phyloP scores from a whole-genome alignment of 53 echinoderm and acorn worm species.

The Zoroaster sp. region DNA sequence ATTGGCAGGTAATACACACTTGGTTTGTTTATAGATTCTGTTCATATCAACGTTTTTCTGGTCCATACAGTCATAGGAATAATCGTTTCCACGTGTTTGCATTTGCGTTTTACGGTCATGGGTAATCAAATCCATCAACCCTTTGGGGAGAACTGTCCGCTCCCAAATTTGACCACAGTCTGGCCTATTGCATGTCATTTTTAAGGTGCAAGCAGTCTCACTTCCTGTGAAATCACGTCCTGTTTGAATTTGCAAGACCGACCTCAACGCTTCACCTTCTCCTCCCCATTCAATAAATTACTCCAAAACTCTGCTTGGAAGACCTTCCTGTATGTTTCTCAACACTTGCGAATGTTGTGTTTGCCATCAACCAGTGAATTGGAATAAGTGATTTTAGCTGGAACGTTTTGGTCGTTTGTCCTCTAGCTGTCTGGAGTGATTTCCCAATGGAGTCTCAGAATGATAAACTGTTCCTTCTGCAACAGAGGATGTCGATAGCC shows the following conservation, averaged over 20 bases:
- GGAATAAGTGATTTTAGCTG: background rate
- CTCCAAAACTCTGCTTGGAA: background rate
- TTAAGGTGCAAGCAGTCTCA: background rate
- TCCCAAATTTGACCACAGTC: background rate
- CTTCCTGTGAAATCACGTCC: slow-evolving; percentile 51
- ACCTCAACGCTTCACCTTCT: background rate
- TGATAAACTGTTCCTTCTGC: background rate
- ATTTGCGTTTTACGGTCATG: background rate
- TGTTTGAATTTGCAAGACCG: background rate
- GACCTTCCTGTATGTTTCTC: background rate
- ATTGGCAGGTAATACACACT: too few relatives aligned
- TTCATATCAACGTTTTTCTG: too few relatives aligned
- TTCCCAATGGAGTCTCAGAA: slow-evolving; percentile 13
- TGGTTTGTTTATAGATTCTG: too few relatives aligned
- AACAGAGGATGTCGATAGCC: slow-evolving; percentile 32
- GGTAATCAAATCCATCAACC: background rate
- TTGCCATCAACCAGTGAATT: background rate
- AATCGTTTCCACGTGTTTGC: too few relatives aligned
- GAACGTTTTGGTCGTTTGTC: background rate
- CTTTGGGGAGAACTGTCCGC: background rate
- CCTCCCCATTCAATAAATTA: background rate
- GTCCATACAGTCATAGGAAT: too few relatives aligned
- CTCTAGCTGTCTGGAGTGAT: background rate
- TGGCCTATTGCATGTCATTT: background rate
- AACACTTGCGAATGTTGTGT: background rate